phyloP scores from a whole-genome alignment of 2,888 invertebrate genomes.

The Peribatodes rhomboidaria region DNA sequence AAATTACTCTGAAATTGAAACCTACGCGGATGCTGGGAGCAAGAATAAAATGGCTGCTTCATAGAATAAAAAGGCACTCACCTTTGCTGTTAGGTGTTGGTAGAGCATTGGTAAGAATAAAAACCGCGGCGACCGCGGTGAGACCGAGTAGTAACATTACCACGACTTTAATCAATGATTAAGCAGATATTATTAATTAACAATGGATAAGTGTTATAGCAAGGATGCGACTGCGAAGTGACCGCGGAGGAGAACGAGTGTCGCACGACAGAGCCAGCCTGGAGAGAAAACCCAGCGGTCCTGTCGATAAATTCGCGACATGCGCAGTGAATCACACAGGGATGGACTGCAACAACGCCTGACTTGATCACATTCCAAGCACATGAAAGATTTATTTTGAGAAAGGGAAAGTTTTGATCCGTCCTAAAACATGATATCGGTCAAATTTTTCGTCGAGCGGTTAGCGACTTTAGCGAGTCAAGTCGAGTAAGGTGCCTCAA shows the following conservation, averaged over 20 bases:
- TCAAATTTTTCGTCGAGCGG: too few relatives aligned
- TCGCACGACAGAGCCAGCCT: conserved; percentile 67
- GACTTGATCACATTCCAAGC: neutral
- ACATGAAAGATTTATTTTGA: too few relatives aligned
- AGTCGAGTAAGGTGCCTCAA: too few relatives aligned
- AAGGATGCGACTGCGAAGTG: conserved; percentile 66
- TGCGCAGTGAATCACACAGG: conserved; percentile 79
- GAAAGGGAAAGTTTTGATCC: too few relatives aligned
- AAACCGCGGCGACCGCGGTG: conserved; percentile 80
- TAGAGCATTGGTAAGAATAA: conserved; percentile 68
- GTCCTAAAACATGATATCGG: too few relatives aligned
- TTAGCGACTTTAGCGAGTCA: too few relatives aligned
- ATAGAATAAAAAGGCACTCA: conserved; percentile 49
- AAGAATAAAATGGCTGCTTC: conserved; percentile 28
- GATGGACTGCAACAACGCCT: conserved; percentile 55
- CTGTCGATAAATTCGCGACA: conserved; percentile 84
- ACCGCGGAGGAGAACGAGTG: conserved; percentile 75
- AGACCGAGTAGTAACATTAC: conserved; percentile 74
- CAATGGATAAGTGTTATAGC: conserved; percentile 44
- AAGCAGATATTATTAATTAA: conserved; percentile 44
- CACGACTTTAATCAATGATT: conserved; percentile 42
- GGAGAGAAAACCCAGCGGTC: conserved; percentile 70
- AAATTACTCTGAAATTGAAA: neutral
- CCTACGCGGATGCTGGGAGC: conserved; percentile 17
- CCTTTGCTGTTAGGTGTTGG: conserved; percentile 81